phyloP scores from a whole-genome alignment of 1,140 invertebrate genomes.

The Hyles euphorbiae region DNA sequence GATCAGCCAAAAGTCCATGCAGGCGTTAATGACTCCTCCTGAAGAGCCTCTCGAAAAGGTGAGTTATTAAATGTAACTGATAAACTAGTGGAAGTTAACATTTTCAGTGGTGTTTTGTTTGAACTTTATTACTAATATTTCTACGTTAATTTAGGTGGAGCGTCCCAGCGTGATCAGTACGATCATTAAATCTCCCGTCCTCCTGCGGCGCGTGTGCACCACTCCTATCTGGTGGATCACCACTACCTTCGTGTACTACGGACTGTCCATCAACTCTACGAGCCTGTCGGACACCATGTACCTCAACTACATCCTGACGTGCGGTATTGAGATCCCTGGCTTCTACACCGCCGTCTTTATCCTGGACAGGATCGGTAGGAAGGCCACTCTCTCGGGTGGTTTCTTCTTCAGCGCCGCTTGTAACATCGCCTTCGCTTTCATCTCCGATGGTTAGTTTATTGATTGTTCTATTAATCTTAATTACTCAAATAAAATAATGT shows the following conservation, averaged over 20 bases:
- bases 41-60: not conserved
- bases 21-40: conserved; percentile 46
- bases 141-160: not conserved
- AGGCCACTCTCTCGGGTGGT: conserved; percentile 74
- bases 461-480: not conserved
- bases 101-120: no score
- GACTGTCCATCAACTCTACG: conserved; percentile 86
- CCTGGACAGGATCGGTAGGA: conserved; percentile 80
- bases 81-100: no score
- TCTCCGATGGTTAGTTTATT: conserved; percentile 42
- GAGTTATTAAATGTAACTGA: not conserved
- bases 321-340: conserved; percentile 82
- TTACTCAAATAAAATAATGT: not conserved
- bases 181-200: conserved; percentile 75
- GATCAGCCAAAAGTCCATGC: conserved; percentile 76
- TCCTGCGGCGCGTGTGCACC: conserved; percentile 79
- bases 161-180: conserved; percentile 59
- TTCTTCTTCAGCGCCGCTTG: conserved; percentile 78
- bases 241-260: conserved; percentile 87
- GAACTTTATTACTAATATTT: not conserved
- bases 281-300: conserved; percentile 84
- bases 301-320: conserved; percentile 82
- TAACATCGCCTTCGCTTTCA: conserved; percentile 60
- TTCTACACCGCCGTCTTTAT: conserved; percentile 79
- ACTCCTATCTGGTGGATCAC: conserved; percentile 85